These are phyloP conservation scores for Cnemophilus loriae DNA, from an alignment of 2,113 vertebrate genomes.

Conservation along the genomic window DNA sequence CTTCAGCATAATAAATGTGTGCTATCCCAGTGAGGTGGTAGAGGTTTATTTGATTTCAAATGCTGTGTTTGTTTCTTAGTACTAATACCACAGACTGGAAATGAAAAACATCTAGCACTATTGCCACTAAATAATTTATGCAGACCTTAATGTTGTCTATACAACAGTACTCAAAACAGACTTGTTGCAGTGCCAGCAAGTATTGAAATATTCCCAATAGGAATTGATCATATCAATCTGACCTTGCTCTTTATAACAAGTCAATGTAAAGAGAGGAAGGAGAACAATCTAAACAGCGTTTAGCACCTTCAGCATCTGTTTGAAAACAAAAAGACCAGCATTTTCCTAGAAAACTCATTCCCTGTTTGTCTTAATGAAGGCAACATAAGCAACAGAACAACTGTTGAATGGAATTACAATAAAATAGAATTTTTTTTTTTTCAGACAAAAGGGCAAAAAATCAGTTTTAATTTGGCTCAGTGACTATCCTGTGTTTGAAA, in stretches of 20 bases:
- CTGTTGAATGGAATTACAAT: constrained; percentile 63
- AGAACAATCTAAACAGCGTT: constrained; percentile 54
- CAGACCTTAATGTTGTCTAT: constrained; percentile 61
- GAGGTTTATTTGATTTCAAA: constrained; percentile 19
- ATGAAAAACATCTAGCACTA: constrained; percentile 48
- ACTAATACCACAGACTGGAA: constrained; percentile 29
- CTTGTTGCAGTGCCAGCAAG: constrained; percentile 33
- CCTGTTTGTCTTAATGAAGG: constrained; percentile 65
- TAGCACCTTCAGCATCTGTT: constrained; percentile 70
- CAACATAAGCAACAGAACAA: constrained; percentile 63
- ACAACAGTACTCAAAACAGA: constrained; percentile 31
- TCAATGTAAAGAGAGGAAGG: constrained; percentile 43
- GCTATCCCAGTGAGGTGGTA: not conserved
- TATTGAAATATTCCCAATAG: constrained; percentile 52
- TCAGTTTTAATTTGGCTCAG: constrained; percentile 71
- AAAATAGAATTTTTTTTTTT: constrained; percentile 61
- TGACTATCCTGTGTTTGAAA: constrained; percentile 72
- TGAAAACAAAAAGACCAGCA: constrained; percentile 67
- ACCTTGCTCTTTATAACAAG: constrained; percentile 53
- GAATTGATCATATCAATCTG: constrained; percentile 47
- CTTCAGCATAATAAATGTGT: not conserved
- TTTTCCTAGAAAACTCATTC: constrained; percentile 60
- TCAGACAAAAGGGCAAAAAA: constrained; percentile 67
- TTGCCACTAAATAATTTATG: constrained; percentile 65
- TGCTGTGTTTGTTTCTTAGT: not conserved